Base-by-base conservation (phyloP, 1,140 invertebrate species). In the Magallana ariakensis region DNA sequence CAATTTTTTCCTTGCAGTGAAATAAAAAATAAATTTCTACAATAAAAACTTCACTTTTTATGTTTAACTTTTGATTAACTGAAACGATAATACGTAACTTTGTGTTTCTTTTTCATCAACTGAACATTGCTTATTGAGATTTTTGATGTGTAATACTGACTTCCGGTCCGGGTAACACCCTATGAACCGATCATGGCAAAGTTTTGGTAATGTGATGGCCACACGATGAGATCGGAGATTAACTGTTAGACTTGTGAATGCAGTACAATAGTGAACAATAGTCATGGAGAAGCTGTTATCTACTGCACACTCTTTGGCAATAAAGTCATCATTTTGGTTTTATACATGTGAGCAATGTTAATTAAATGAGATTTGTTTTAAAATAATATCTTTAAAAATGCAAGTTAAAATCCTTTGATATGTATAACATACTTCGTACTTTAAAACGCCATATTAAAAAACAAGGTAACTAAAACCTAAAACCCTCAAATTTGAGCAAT, bases 1-100 rank as follows among this genome's bases (percentile, higher is more conserved):
- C 66, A 70, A 70, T 70, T 70, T 70, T 70, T 33, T 33, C 33
- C 66, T 70, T 70, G 66, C 66, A 70, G 66, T 70, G 66, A 70
- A 70, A 19, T 70, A 22, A 70, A 70, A 70, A 70, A 70, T 26
- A 70, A 66, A 66, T 19, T n/a, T 26, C 22, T 70, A 26, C 11
- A 33, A 70, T 26, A 11, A 13, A 70, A 26, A 9, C 22, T 70
- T 70, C 10, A 70, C 10, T 26, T 11, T 9, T 26, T 60, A 70
- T 70, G 26, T 22, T 22, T 22, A 62, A n/a, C 6, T 70, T 70
- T 70, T 70, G 22, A 26, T 13, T 70, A 11, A 60, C 58, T 60
- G 13, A 16, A 10, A 26, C 26, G 22, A 70, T 26, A 11, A 26
- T 13, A 70, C 10, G 33, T 26, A 11, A 19, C 33, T 70, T 70